Base-by-base conservation (phyloP, 2,113 vertebrate species). In the Sprattus sprattus region DNA sequence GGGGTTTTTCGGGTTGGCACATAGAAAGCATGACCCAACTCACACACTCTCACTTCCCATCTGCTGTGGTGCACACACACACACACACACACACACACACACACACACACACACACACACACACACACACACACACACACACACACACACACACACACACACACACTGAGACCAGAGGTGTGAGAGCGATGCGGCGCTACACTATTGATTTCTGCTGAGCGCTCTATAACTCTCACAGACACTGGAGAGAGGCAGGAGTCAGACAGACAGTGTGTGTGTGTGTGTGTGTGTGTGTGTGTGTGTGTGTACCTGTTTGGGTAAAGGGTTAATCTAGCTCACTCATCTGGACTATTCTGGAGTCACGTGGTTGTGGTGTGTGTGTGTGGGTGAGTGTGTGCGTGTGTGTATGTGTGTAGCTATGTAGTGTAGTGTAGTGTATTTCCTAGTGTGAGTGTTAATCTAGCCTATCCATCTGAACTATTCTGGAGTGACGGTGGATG, bases 141-240 rank as follows among this genome's bases (percentile, higher is more conserved):
- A 60, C 10, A 9, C 47, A 52, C 82, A 54, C 22, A 47, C 20
- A 84, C 83, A 84, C 82, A 22, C 54, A 50, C 84, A 81, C 87
- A 0, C 5, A 82, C 39, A 86, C 28, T 39, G n/a, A 84, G 82
- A 75, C 85, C 84, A 85, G 85, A 54, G 50, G 50, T 15, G 16
- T 54, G 50, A 15, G 16, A 15, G 50, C 16, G 18, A 18, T 54
- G 52, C 13, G 1, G 52, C 4, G 16, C 52, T 25, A 6, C 13
- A 78, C 83, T 54, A 71, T 87, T 50, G 81, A 85, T 83, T 85
- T 87, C 81, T 84, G 83, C 82, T 49, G 86, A 46, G 54, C 82
- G 28, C 85, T 45, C 22, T 22, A 88, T 85, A 82, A 83, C 50
- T 85, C 81, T 85, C 8, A 47, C 75, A 47, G n/a, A 20, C 49